Evolutionary conservation across 1,140 invertebrate genomes (phyloP), one percentile per base, ranked within the genome.

Genomic region (Pectinophora gossypiella): DNA sequence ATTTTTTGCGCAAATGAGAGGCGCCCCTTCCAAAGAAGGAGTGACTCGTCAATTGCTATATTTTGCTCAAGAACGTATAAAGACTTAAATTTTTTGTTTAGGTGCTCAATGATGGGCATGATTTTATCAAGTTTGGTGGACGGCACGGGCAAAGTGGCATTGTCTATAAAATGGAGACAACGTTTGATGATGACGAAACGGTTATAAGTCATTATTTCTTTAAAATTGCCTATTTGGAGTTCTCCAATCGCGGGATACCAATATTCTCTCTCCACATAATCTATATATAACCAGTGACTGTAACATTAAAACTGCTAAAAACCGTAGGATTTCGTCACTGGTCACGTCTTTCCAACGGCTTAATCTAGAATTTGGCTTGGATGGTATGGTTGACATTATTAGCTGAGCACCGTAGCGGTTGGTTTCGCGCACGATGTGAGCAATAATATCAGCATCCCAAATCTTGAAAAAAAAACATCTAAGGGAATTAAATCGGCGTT

Each of bases 21-120:
- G 38, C 55, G 22, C 9, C 52, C 53, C 2, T 53, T 38, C 47
- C 52, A 60, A 22, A 56, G 50, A 4, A 54, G 15, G 19, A 48
- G 45, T 21, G 52, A 54, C 32, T 54, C 52, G 22, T 48, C 52
- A 20, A 64, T 53, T 16, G 21, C 46, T 53, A 61, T 53, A 6
- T 63, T 46, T 43, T 59, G 55, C 0, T 32, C 35, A 27, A 59
- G 56, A 13, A 36, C 38, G 51, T 62, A 61, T 35, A 59, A 22
- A 13, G 22, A 47, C 3, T 51, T 52, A 51, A 59, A 64, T 49
- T 64, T 64, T 7, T 54, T 3, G 19, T 61, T 61, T 7, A 65
- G 56, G 19, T 65, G 54, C 50, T 65, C 59, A 19, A 50, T 38
- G 7, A 65, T 13, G 0, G 50, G 52, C 22, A 32, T 52, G 13